Conservation (phyloP, 2,797 vertebrate genomes). For the Hyperoplus lanceolatus region DNA sequence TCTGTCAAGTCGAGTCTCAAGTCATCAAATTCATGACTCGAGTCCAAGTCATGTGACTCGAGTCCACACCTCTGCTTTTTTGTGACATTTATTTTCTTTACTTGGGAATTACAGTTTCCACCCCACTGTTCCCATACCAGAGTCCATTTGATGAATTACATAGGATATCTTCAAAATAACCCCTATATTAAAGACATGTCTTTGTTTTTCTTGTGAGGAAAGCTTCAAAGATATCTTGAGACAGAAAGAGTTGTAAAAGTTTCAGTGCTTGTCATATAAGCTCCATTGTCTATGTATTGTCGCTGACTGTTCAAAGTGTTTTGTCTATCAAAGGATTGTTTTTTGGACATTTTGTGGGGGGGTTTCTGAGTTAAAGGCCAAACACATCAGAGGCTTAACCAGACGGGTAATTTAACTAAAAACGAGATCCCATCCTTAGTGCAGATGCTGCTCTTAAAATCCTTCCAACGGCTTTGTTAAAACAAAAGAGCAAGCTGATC, state of each 20-base stretch:
- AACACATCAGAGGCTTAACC: slow-evolving; percentile 55
- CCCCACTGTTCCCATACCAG: background rate
- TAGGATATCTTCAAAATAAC: slow-evolving; percentile 20
- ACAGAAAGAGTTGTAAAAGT: slow-evolving; percentile 16
- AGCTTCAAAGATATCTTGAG: slow-evolving; percentile 19
- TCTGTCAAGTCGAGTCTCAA: too few relatives aligned
- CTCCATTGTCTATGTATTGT: slow-evolving; percentile 36
- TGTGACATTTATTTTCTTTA: slow-evolving; percentile 32
- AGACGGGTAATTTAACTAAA: slow-evolving; percentile 56
- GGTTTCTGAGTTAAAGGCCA: slow-evolving; percentile 54
- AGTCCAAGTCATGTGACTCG: too few relatives aligned
- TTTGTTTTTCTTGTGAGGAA: slow-evolving; percentile 34
- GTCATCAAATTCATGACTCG: too few relatives aligned
- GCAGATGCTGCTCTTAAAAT: slow-evolving; percentile 60
- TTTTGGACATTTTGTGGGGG: slow-evolving; percentile 11
- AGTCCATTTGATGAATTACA: slow-evolving; percentile 32
- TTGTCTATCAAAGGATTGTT: slow-evolving; percentile 21
- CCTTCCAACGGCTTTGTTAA: slow-evolving; percentile 66
- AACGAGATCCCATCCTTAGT: slow-evolving; percentile 34
- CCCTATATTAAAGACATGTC: background rate
- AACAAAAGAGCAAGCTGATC: slow-evolving; percentile 76
- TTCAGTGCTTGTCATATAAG: slow-evolving; percentile 48
- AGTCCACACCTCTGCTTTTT: background rate
- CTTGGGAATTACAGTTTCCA: slow-evolving; percentile 5
- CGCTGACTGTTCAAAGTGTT: slow-evolving; percentile 48